A percentile compares a stretch with the other conserved stretches of the same genome.
Evolutionary conservation across 2,113 vertebrate species (phyloP).

Genomic region (Gnathonemus longibarbis): DNA sequence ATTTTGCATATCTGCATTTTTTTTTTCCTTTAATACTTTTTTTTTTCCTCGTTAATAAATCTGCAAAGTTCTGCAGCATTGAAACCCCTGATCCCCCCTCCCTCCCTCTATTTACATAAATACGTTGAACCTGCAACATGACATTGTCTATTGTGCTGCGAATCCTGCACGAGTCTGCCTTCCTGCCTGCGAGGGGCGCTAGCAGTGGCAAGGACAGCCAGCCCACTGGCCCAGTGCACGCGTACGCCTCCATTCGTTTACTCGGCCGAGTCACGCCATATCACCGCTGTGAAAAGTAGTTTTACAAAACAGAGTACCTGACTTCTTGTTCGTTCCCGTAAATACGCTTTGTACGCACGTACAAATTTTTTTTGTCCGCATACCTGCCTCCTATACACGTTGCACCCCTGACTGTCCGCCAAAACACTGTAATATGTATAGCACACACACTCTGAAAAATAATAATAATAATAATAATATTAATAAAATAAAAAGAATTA

Average conservation of each 20-base stretch:
- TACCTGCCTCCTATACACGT: background rate
- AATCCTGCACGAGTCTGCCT: conserved; percentile 93
- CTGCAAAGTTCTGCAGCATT: conserved; percentile 80
- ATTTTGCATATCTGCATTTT: conserved; percentile 97
- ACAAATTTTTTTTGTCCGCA: background rate
- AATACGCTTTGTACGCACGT: conserved; percentile 12
- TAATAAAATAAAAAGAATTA: conserved; percentile 39
- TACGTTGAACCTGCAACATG: conserved; percentile 99
- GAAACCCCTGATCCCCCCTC: conserved; percentile 37
- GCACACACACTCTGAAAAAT: conserved; percentile 84
- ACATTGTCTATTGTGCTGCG: conserved; percentile 99
- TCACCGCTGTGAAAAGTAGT: conserved; percentile 84
- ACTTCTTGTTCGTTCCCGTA: conserved; percentile 54
- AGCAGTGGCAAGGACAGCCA: conserved; percentile 86
- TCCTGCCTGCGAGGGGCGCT: conserved; percentile 89
- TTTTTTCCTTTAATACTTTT: conserved; percentile 71
- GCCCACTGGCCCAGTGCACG: conserved; percentile 69
- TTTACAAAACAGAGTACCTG: conserved; percentile 91
- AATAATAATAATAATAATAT: conserved; percentile 49
- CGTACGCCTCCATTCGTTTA: conserved; percentile 36
- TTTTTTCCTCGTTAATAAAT: conserved; percentile 70
- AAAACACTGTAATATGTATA: conserved; percentile 73
- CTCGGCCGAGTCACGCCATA: conserved; percentile 58
- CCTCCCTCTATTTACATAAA: conserved; percentile 95
- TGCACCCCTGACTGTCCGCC: conserved; percentile 23